phyloP scores from a whole-genome alignment of 2,797 vertebrate genomes.

The Rhynchotus rufescens region DNA sequence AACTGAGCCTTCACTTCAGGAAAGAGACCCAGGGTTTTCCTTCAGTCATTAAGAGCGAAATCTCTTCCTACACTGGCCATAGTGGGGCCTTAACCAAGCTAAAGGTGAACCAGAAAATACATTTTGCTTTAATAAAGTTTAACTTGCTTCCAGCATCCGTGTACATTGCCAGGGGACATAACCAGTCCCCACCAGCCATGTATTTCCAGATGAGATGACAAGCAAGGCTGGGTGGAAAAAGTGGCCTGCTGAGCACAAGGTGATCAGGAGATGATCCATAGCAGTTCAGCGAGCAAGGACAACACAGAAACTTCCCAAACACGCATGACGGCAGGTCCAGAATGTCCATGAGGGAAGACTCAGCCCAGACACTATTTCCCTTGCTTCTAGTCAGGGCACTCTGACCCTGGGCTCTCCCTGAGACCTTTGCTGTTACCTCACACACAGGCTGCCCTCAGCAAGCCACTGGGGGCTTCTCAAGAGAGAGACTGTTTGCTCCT shows the following conservation, averaged over 20 bases:
- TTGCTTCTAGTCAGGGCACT: not conserved
- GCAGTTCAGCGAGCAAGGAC: not conserved
- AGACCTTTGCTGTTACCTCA: not conserved
- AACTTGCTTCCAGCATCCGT: not conserved
- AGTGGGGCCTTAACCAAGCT: not conserved
- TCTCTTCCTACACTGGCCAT: not conserved
- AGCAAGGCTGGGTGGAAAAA: not conserved
- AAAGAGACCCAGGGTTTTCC: not conserved
- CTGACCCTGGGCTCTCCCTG: not conserved
- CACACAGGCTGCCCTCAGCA: not conserved
- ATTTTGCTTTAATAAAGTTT: not conserved
- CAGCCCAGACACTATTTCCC: fast-evolving
- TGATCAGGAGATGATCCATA: not conserved
- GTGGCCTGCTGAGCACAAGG: not conserved
- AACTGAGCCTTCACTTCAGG: not conserved
- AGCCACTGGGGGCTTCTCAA: not conserved
- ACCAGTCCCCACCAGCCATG: not conserved
- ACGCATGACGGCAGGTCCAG: not conserved
- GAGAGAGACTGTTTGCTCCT: not conserved
- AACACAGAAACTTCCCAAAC: not conserved
- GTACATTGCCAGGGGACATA: not conserved
- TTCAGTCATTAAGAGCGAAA: not conserved
- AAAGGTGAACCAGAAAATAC: not conserved
- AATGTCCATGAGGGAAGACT: not conserved
- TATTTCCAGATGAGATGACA: not conserved